A percentile compares a stretch with the other conserved stretches of the same genome.
phyloP scores from a whole-genome alignment of 1,140 invertebrate genomes.

The Drosophila arizonae region DNA sequence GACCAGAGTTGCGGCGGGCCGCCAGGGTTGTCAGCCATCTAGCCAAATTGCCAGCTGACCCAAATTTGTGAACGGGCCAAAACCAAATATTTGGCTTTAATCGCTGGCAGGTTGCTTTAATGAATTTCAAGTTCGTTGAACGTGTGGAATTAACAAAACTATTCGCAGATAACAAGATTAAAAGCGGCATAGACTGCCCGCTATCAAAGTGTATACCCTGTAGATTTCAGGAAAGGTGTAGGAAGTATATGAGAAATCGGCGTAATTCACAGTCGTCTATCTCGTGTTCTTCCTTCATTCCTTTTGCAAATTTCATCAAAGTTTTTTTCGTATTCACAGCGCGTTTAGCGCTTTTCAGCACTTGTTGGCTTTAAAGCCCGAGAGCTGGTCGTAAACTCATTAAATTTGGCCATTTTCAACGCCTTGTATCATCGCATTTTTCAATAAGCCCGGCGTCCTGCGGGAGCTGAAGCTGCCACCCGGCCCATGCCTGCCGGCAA shows the following conservation, averaged over 20 bases:
- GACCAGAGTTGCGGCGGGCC: slow-evolving; percentile 13
- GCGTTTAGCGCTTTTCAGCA: too few relatives aligned
- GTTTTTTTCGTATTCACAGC: background rate
- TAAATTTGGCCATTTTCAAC: slow-evolving; percentile 34
- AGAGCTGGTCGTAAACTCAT: slow-evolving; percentile 40
- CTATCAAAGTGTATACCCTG: background rate
- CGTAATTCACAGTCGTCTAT: too few relatives aligned
- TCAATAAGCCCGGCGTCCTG: slow-evolving; percentile 40
- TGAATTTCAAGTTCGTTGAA: slow-evolving; percentile 24
- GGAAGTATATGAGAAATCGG: background rate
- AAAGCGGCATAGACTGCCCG: too few relatives aligned
- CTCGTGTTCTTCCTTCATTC: too few relatives aligned
- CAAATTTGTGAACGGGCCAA: slow-evolving; percentile 38
- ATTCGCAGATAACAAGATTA: background rate
- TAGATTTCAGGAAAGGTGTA: too few relatives aligned
- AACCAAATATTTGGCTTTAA: slow-evolving; percentile 70
- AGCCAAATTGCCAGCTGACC: slow-evolving; percentile 62
- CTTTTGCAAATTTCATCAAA: too few relatives aligned
- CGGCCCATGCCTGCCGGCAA: background rate
- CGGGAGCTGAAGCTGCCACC: slow-evolving; percentile 1
- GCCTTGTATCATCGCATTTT: slow-evolving; percentile 59
- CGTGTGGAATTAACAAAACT: background rate
- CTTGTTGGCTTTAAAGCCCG: slow-evolving; percentile 28
- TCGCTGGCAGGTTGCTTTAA: slow-evolving; percentile 43
- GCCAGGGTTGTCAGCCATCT: slow-evolving; percentile 5